A percentile compares a stretch with the other conserved stretches of the same genome.
Conservation (phyloP, 2,797 vertebrate genomes). For the Danio choprae region DNA sequence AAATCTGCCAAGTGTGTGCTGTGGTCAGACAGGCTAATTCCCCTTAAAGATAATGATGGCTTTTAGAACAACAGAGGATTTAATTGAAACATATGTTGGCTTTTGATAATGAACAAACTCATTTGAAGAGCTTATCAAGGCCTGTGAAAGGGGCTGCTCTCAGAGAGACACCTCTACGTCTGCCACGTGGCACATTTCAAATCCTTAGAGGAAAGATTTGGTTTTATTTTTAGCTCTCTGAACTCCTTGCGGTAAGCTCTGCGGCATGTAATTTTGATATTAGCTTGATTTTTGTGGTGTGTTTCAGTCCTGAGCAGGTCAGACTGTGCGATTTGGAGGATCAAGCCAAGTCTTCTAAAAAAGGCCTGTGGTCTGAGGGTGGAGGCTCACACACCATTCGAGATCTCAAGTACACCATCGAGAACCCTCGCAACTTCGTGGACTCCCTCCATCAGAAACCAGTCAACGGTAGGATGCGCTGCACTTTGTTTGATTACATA, state of each 20-base stretch:
- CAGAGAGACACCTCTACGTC: slow-evolving; percentile 39
- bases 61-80: slow-evolving; percentile 60
- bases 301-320: slow-evolving; percentile 89
- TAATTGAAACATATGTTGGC: slow-evolving; percentile 58
- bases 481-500: neutral
- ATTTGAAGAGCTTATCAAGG: slow-evolving; percentile 52
- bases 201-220: slow-evolving; percentile 5
- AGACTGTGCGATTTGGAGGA: slow-evolving; percentile 93
- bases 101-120: slow-evolving; percentile 52
- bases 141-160: slow-evolving; percentile 49
- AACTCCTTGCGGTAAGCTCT: slow-evolving; percentile 10
- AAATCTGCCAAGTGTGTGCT: slow-evolving; percentile 30
- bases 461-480: slow-evolving; percentile 85
- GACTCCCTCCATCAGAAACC: slow-evolving; percentile 97
- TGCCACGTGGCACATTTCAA: slow-evolving; percentile 25
- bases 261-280: slow-evolving; percentile 4
- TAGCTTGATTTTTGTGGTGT: slow-evolving; percentile 42
- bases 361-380: slow-evolving; percentile 93
- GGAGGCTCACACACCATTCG: slow-evolving; percentile 87
- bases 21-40: slow-evolving; percentile 51
- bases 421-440: slow-evolving; percentile 94
- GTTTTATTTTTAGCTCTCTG: slow-evolving; percentile 6
- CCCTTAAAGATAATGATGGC: slow-evolving; percentile 45
- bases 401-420: slow-evolving; percentile 93
- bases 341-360: slow-evolving; percentile 87